Base-by-base conservation (phyloP, 2,888 invertebrate genomes). In the Polydrusus tereticollis region DNA sequence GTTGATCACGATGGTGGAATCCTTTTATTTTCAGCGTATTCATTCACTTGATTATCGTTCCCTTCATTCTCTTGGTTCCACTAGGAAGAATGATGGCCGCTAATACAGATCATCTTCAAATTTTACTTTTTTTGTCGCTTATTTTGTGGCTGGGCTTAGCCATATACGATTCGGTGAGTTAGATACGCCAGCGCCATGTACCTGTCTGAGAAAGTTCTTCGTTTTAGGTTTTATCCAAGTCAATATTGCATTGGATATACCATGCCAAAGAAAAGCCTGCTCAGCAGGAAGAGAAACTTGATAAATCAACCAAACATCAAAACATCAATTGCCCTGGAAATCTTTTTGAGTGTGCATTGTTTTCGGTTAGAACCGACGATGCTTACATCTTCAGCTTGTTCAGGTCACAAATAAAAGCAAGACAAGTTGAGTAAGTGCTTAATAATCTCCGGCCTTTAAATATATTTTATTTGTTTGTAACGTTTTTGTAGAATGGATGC, bases 101-200 rank as follows among this genome's bases (percentile, higher is more conserved):
- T 18, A 74, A 76, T 50, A 72, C 75, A 58, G 64, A 71, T 0
- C 68, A 76, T 59, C 33, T 77, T 50, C 16, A 77, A 12, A 38
- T 77, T 8, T 65, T 75, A 38, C 59, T 78, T 23, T 75, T 70
- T 20, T 45, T 60, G 18, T 69, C 74, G 38, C 26, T 80, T 52
- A 7, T 77, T 0, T 60, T 52, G 12, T 80, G 78, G 78, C 33
- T 80, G 6, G 41, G 69, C 18, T 50, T 73, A 6, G 78, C 77
- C 55, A 58, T 77, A n/a, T 80, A 78, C 43, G 72, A 75, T 14
- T 80, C 79, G 16, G 80, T 80, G 76, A 76, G 78, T 76, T n/a
- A n/a, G n/a, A n/a, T n/a, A n/a, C n/a, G n/a, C 4, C 16, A 43
- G 16, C 3, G 3, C 38, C 2, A 16, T 7, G 12, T 43, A 43